These are phyloP conservation scores for Physocephala rufipes DNA, from an alignment of 2,888 invertebrate species.

Conservation along the genomic window DNA sequence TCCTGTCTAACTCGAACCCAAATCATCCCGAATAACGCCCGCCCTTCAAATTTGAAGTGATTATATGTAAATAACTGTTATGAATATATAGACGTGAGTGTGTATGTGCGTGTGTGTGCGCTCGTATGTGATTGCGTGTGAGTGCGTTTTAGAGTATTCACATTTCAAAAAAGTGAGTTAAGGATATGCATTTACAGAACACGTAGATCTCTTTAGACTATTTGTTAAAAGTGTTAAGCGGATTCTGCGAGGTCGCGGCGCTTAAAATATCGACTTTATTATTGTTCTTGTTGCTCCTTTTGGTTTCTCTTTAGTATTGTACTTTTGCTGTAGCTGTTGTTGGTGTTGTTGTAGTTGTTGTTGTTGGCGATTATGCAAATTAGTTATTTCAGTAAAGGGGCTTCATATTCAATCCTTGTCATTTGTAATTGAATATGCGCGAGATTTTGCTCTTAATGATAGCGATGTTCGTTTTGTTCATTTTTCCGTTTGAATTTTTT, in stretches of 20 bases:
- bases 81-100: slow-evolving; percentile 7
- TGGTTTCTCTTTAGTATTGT: too few relatives aligned
- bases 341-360: background rate
- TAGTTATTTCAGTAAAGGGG: slow-evolving; percentile 22
- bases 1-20: slow-evolving; percentile 50
- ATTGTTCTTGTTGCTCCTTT: slow-evolving; percentile 23
- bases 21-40: background rate
- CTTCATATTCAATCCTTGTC: slow-evolving; percentile 8
- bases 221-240: slow-evolving; percentile 41
- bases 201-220: too few relatives aligned
- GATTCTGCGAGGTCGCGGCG: slow-evolving; percentile 45
- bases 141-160: slow-evolving; percentile 10
- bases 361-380: slow-evolving; percentile 52
- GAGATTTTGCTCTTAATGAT: slow-evolving; percentile 43
- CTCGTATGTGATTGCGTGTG: background rate
- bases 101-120: background rate
- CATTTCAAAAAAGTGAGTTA: slow-evolving; percentile 27
- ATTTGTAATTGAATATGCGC: slow-evolving; percentile 56
- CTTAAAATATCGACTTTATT: slow-evolving; percentile 43
- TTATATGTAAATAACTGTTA: slow-evolving; percentile 17
- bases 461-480: background rate
- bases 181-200: too few relatives aligned
- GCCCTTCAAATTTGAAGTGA: background rate
- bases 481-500: background rate
- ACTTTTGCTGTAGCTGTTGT: slow-evolving; percentile 1